A percentile compares a stretch with the other conserved stretches of the same genome.
These are phyloP conservation scores for Maccullochella peelii DNA, from an alignment of 2,113 vertebrate species.

Conservation along the genomic window DNA sequence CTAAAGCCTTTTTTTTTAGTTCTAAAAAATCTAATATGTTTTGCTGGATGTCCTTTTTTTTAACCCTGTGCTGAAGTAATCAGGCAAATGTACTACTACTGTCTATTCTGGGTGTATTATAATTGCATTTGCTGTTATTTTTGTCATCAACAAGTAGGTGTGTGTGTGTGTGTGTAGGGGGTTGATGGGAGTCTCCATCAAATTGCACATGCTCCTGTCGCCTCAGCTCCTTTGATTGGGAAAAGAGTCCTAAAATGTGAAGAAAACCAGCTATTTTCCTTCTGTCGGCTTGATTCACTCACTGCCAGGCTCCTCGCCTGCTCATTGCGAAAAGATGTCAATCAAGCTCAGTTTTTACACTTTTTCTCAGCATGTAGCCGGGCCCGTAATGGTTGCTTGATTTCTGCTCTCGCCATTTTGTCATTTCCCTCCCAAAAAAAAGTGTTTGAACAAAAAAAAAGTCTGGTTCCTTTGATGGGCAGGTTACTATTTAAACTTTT, in stretches of 20 bases:
- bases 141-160: conserved; percentile 17
- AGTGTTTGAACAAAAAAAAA: neutral
- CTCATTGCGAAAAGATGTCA: conserved; percentile 54
- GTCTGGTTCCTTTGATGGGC: conserved; percentile 27
- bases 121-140: conserved; percentile 31
- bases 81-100: neutral
- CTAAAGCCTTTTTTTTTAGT: neutral
- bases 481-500: conserved; percentile 9
- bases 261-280: conserved; percentile 40
- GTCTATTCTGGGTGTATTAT: conserved; percentile 6
- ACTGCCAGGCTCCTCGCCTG: conserved; percentile 19
- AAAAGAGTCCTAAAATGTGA: conserved; percentile 31
- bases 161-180: neutral
- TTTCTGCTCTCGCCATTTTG: conserved; percentile 38
- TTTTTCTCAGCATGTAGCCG: conserved; percentile 40
- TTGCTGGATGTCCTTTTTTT: neutral
- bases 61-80: neutral
- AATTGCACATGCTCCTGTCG: conserved; percentile 10
- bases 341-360: conserved; percentile 53
- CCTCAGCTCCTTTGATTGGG: conserved; percentile 50
- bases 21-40: neutral
- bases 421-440: neutral
- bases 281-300: conserved; percentile 37
- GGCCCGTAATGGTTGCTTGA: conserved; percentile 53
- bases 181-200: conserved; percentile 20